A percentile compares a stretch with the other conserved stretches of the same genome.
Evolutionary conservation across 2,113 vertebrate genomes (phyloP).

Genomic region (Halichoerus grypus): DNA sequence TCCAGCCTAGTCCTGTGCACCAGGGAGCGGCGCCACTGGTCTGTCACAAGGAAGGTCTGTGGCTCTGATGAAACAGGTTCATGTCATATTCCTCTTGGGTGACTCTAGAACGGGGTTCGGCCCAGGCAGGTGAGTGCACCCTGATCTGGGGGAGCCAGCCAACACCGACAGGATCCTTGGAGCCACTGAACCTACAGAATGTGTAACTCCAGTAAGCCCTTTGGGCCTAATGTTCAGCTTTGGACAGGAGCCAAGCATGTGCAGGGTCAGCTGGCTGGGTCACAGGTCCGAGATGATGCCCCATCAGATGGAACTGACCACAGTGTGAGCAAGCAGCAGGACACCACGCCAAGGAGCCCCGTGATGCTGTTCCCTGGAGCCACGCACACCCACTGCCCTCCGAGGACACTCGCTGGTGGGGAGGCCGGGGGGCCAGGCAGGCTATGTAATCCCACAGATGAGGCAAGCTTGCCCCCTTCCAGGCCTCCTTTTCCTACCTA

Average conservation of each 20-base stretch:
- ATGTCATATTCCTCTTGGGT: constrained; percentile 74
- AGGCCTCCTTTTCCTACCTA: neutral
- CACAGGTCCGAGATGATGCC: constrained; percentile 67
- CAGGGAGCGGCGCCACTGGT: constrained; percentile 39
- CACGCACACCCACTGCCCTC: neutral
- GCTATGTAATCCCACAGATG: too few relatives aligned
- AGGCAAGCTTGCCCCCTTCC: neutral
- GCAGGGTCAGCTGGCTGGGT: constrained; percentile 68
- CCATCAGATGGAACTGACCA: constrained; percentile 79
- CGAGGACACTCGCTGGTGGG: neutral
- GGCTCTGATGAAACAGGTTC: constrained; percentile 75
- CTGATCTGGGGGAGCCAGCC: constrained; percentile 40
- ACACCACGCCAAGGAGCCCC: fast-evolving
- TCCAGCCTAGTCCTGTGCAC: constrained; percentile 58
- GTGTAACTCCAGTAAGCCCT: constrained; percentile 76
- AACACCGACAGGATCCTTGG: constrained; percentile 68
- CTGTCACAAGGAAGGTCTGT: neutral
- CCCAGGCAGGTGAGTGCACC: neutral
- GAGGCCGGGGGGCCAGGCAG: too few relatives aligned
- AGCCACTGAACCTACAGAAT: constrained; percentile 78
- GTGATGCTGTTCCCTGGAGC: neutral
- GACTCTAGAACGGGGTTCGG: constrained; percentile 38
- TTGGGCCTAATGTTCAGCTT: constrained; percentile 71
- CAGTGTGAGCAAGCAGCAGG: constrained; percentile 47
- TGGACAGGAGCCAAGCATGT: constrained; percentile 58